Conservation (phyloP, 2,797 vertebrate genomes). For the Cyprinodon diabolis region DNA sequence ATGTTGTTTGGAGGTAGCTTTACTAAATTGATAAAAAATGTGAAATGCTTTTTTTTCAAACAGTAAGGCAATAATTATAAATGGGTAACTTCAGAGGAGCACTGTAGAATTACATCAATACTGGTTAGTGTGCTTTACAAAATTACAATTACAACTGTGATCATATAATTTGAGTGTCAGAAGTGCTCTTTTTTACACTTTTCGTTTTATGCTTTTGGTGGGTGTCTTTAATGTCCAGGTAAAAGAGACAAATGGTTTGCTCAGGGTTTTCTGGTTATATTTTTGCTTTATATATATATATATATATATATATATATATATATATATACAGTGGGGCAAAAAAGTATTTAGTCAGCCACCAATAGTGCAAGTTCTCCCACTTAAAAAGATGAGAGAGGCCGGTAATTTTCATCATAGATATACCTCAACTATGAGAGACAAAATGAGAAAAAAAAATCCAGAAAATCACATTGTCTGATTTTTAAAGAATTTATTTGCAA, state of each 20-base stretch:
- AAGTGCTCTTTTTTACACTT: neutral
- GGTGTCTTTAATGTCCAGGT: slow-evolving; percentile 1
- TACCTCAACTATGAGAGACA: no score
- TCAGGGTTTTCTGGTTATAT: slow-evolving; percentile 38
- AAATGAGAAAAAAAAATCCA: no score
- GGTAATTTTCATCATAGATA: no score
- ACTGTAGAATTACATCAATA: slow-evolving; percentile 2
- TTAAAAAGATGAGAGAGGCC: no score
- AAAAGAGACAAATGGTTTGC: slow-evolving; percentile 52
- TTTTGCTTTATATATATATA: no score
- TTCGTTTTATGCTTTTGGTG: neutral
- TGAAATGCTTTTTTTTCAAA: neutral
- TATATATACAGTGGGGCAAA: no score
- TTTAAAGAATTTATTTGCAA: no score
- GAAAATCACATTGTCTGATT: no score
- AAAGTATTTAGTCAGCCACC: no score
- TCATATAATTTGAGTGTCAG: neutral
- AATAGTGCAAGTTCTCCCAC: no score
- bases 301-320: no score
- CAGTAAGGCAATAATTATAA: neutral
- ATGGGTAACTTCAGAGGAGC: neutral
- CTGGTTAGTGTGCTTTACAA: neutral
- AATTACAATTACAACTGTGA: neutral
- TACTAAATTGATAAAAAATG: neutral
- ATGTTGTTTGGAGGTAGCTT: slow-evolving; percentile 38